Evolutionary conservation across 2,888 invertebrate genomes (phyloP).

Genomic region (Allygus modestus): DNA sequence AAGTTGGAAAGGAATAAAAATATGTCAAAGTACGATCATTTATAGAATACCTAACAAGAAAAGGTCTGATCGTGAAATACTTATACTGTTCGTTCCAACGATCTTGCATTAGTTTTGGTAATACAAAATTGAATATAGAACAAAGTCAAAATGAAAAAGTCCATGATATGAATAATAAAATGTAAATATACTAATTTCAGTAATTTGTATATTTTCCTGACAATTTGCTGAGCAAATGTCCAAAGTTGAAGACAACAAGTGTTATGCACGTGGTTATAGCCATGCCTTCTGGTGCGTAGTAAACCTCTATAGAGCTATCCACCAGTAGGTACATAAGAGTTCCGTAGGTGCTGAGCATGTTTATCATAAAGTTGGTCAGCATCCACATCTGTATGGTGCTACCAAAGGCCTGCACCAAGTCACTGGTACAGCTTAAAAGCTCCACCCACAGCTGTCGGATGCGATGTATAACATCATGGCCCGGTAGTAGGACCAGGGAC

Average conservation of each 20-base stretch:
- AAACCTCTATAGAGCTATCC: background rate
- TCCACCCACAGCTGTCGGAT: background rate
- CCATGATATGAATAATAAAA: no score
- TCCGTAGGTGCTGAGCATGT: background rate
- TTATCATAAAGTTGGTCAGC: slow-evolving; percentile 3
- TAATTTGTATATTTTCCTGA: no score
- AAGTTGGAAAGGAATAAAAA: no score
- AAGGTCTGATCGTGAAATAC: no score
- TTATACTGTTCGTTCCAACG: no score
- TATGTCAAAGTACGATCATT: no score
- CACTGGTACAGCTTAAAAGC: background rate
- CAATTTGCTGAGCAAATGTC: background rate
- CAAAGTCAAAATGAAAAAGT: no score
- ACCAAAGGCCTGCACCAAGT: background rate
- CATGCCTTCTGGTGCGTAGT: background rate
- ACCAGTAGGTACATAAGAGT: background rate
- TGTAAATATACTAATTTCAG: no score
- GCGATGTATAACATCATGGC: background rate
- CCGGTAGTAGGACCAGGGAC: background rate
- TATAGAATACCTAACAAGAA: no score
- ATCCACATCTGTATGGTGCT: background rate
- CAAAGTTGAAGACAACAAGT: background rate
- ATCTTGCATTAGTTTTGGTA: no score
- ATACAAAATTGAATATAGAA: no score
- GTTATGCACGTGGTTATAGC: background rate